Base-by-base conservation (phyloP, 1,140 invertebrate genomes). In the Drosophila chauvacae region DNA sequence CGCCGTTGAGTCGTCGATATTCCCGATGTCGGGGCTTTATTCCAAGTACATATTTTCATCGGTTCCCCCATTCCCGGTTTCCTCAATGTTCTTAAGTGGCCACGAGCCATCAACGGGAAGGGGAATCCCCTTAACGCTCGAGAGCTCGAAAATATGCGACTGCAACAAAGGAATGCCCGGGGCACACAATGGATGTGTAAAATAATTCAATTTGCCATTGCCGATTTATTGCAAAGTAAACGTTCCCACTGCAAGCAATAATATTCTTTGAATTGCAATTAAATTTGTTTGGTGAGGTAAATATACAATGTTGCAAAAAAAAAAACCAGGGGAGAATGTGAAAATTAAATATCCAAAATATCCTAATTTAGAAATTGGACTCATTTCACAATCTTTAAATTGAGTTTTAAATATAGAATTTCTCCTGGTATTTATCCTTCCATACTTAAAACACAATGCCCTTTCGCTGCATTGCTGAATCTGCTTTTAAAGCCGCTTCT, bases 81-180 rank as follows among this genome's bases (percentile, higher is more conserved):
- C 68, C 51, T 64, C 75, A 87, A 87, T 79, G 83, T 62, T 48
- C 61, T 58, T 76, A 86, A 86, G 83, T 82, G 79, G 62, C 75
- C 39, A 68, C 70, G 35, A 66, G 51, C 42, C 10, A 30, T 48
- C 53, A 30, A 42, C 53, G 33, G 47, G 23, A 48, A n/a, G 39
- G 30, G 72, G 26, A 71, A 78, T 82, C 75, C 72, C 71, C 77
- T 61, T 66, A 42, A 44, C 50, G 37, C 26, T 56, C 41, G 61
- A 47, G 61, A 55, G 28, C 41, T 42, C 41, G 42, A 28, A 55
- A 59, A 48, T 42, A 48, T 63, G 50, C 44, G 55, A 61, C 26
- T 18, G 20, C 28, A 56, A 35, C 33, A 61, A 39, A 50, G 30
- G 48, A 41, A 10, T 23, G 18, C 69, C 44, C 58, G 47, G 35